These are phyloP conservation scores for Carassius auratus DNA, from an alignment of 2,113 vertebrate genomes.

Conservation along the genomic window DNA sequence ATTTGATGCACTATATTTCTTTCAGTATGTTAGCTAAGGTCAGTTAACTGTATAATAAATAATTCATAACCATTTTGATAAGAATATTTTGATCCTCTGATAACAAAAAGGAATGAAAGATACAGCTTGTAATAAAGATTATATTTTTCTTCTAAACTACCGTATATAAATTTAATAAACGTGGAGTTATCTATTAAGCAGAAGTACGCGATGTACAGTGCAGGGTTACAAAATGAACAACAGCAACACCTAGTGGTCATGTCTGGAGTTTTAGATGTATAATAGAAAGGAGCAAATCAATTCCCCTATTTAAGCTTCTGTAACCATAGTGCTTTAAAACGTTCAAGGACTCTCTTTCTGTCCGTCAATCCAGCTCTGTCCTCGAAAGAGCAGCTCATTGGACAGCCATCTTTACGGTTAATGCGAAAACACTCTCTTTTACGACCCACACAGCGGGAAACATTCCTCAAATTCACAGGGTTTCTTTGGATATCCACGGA, in stretches of 20 bases:
- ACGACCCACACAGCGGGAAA: neutral
- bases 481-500: slow-evolving; percentile 21
- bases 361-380: slow-evolving; percentile 1
- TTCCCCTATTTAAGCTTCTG: neutral
- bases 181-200: neutral
- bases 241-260: slow-evolving; percentile 42
- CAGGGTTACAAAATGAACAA: slow-evolving; percentile 32
- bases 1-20: slow-evolving; percentile 12
- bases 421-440: slow-evolving; percentile 18
- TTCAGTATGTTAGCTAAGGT: slow-evolving; percentile 1
- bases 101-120: neutral
- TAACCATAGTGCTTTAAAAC: neutral
- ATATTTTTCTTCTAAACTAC: neutral
- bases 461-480: slow-evolving; percentile 28
- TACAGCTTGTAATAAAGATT: neutral
- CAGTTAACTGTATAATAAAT: neutral
- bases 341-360: slow-evolving; percentile 7
- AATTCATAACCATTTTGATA: slow-evolving; percentile 13
- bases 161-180: neutral
- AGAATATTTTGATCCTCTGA: neutral
- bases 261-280: neutral
- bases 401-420: neutral
- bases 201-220: neutral
- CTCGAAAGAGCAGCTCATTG: slow-evolving; percentile 4
- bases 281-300: neutral